Base-by-base conservation (phyloP, 2,888 invertebrate species). In the Ceriagrion tenellum region DNA sequence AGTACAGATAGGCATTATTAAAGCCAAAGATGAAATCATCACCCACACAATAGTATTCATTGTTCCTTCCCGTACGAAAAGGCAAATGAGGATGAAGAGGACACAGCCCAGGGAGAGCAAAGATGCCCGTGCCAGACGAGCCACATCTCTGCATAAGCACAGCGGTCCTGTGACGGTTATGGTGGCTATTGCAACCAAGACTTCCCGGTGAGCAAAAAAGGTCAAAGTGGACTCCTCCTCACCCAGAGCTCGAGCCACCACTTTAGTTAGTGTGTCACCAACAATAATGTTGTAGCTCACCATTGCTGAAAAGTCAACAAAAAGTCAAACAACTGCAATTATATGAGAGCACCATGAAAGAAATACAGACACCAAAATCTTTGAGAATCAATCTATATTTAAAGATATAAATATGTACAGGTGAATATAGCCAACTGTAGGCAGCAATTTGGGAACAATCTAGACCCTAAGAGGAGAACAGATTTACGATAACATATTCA, bases 201-300 rank as follows among this genome's bases (percentile, higher is more conserved):
- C 97, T 96, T 98, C 98, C 56, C 98, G 97, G 96, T 97, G 97
- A 20, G 97, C 98, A 95, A 98, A 97, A 89, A 98, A 96, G 30
- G 97, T 97, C 88, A 97, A 97, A 88, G 97, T 97, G 8, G 97
- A 96, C 63, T 97, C 97, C n/a, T 69, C 93, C 74, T 93, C 93
- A 95, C 97, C 97, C 26, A 98, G 98, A 95, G 98, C 97, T 95
- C 98, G 97, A n/a, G 98, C 97, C 95, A 98, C 97, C 35, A 99
- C 98, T 97, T 98, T 98, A 30, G 98, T 98, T 89, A 98, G 97
- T 0, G 98, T 99, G 96, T 99, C 99, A 40, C 98, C 99, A 59
- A 99, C 98, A 40, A 98, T 98, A 35, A 99, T 98, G 97, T 99
- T 99, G 97, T 99, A 99, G 95, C 98, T 98, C 95, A 98, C 98